Conservation (phyloP, 1,140 invertebrate genomes). For the Drosophila ananassae region DNA sequence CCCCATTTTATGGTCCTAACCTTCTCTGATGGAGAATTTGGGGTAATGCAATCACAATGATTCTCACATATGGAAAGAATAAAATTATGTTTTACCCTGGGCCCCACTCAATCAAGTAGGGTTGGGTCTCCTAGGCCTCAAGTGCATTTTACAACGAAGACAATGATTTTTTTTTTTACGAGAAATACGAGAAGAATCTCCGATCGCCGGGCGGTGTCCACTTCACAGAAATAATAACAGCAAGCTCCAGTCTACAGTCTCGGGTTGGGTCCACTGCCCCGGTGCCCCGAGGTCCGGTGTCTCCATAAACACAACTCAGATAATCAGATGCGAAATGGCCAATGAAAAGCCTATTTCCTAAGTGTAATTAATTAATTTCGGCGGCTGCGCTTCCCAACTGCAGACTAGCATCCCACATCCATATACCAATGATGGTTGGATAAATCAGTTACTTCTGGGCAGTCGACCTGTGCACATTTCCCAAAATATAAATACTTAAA, state of each 20-base stretch:
- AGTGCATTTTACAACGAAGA: constrained; percentile 50
- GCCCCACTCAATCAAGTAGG: constrained; percentile 33
- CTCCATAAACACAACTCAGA: constrained; percentile 37
- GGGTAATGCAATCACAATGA: constrained; percentile 39
- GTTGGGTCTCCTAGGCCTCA: constrained; percentile 25
- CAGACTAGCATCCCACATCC: constrained; percentile 14
- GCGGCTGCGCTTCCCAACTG: constrained; percentile 37
- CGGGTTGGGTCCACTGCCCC: neutral
- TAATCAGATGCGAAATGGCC: constrained; percentile 12
- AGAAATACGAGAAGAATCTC: neutral
- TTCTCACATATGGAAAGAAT: constrained; percentile 5
- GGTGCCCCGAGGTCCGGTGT: neutral
- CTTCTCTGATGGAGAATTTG: constrained; percentile 23
- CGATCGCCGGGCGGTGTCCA: constrained; percentile 25
- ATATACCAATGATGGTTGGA: constrained; percentile 5
- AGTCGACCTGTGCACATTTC: constrained; percentile 46
- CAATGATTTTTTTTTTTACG: neutral
- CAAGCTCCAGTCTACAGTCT: neutral
- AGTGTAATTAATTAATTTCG: constrained; percentile 83
- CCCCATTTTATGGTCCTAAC: constrained; percentile 33
- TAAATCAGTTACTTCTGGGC: constrained; percentile 60
- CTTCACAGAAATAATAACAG: constrained; percentile 20
- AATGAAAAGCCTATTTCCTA: constrained; percentile 80
- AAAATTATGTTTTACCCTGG: constrained; percentile 17
- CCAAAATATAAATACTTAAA: neutral